Evolutionary conservation across 2,797 vertebrate genomes (phyloP), one percentile per base, ranked within the genome.

Genomic region (Falco peregrinus): DNA sequence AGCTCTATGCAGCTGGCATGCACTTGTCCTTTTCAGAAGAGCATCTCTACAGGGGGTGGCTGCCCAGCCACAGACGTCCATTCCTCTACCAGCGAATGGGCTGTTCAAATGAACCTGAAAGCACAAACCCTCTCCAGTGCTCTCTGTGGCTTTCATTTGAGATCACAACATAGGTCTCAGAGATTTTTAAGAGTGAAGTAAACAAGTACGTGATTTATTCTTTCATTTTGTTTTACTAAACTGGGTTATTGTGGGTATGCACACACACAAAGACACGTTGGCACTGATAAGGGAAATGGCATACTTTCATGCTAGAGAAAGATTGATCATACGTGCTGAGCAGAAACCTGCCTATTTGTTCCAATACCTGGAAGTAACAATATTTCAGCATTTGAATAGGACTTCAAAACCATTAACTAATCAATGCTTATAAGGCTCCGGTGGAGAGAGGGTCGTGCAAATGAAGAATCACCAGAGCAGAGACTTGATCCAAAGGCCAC

Each of bases 401-500:
- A 75, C 71, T 96, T 96, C 83, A 85, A 92, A 87, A 25, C 88
- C 84, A 93, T 96, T 94, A 94, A 92, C 75, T 89, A 85, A 94
- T 96, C 93, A 87, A 93, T 96, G 70, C 48, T 93, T 79, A 70
- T 29, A 60, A 93, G 68, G 88, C 71, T 94, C 16, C 37, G 70
- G 77, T 86, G 86, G 39, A 93, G 90, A 95, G 71, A 68, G 37
- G 11, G 3, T 70, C 29, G 31, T 87, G 25, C n/a, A 83, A 90
- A 93, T 80, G 84, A 89, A 92, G 84, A 92, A 71, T 26, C 43
- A 75, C 18, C 9, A n/a, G 71, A 64, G 13, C 37, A 54, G 29
- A 84, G 29, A 87, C 24, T 33, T 78, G 61, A 80, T 92, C 81
- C 69, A 87, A 80, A 95, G 50, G 89, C 84, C 84, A 57, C 78